Base-by-base conservation (phyloP, 2,888 invertebrate species). In the Heteromyza rotundicornis region DNA sequence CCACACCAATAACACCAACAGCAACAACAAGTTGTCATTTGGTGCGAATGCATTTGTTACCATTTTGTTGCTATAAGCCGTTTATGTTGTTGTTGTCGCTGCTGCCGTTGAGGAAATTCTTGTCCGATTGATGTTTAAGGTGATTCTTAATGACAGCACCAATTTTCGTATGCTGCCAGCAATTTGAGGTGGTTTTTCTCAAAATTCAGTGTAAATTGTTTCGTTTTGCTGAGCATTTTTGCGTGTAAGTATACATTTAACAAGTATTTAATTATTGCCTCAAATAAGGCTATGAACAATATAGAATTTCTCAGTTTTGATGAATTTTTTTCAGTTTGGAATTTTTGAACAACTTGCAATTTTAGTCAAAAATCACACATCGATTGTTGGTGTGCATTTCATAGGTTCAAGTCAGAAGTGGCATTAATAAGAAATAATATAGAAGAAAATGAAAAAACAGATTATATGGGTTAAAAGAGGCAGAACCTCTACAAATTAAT, bases 1-100 rank as follows among this genome's bases (percentile, higher is more conserved):
- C 58, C 54, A 67, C 62, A 64, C 55, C 59, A 35, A 27, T 40
- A 52, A 47, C 20, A 51, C 12, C 24, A 35, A 35, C 36, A 36
- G 19, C 50, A 59, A 47, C 32, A 59, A 66, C 57, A 65, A 66
- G 64, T 68, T 74, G 70, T 75, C 67, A 67, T 68, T 71, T 75
- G 75, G 72, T 76, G 76, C 71, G 74, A 77, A 74, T 73, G 74
- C 72, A 75, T 74, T 76, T 76, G 71, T 76, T 75, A 73, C 69
- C 68, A 71, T 71, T 76, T 69, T 68, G 64, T 64, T 65, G 66
- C 65, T 62, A 61, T 59, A 24, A n/a, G 49, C 24, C 55, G 49
- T 17, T 55, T 12, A 16, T 49, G 60, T 23, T 58, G 59, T 57
- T 32, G 23, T 2, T 57, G 47, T 2, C 12, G 20, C 12, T 55